Evolutionary conservation across 2,888 invertebrate genomes (phyloP).

Genomic region (Drosophila aldrichi): DNA sequence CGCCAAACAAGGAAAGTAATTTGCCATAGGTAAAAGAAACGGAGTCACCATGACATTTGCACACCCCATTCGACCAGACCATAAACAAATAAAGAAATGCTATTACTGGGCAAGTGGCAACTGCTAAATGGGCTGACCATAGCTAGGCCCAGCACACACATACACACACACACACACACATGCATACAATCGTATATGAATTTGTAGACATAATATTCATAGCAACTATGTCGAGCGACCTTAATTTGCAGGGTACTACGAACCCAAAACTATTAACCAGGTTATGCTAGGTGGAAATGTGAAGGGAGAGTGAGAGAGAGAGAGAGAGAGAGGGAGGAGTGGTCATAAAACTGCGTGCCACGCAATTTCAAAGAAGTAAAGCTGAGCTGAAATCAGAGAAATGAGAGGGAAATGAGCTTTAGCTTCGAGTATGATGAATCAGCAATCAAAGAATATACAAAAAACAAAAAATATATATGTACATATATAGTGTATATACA

Average conservation of each 20-base stretch:
- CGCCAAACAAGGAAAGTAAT: conserved; percentile 73
- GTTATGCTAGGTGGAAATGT: conserved; percentile 16
- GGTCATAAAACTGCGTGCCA: conserved; percentile 38
- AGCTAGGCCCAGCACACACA: conserved; percentile 17
- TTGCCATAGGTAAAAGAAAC: conserved; percentile 51
- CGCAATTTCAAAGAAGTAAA: conserved; percentile 34
- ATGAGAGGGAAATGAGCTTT: conserved; percentile 65
- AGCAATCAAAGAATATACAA: conserved; percentile 39
- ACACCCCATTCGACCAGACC: conserved; percentile 37
- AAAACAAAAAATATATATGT: neutral
- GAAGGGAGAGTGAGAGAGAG: neutral
- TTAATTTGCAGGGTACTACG: conserved; percentile 59
- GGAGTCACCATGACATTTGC: conserved; percentile 74
- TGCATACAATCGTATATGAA: neutral
- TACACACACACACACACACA: neutral
- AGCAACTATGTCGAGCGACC: conserved; percentile 72
- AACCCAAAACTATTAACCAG: conserved; percentile 47
- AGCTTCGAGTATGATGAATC: conserved; percentile 49
- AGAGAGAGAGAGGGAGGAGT: neutral
- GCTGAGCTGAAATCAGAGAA: conserved; percentile 33
- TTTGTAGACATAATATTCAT: conserved; percentile 55
- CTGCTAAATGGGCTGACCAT: conserved; percentile 46
- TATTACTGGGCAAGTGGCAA: conserved; percentile 64
- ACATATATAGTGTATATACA: conserved; percentile 1
- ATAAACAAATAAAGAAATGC: conserved; percentile 64